Conservation (phyloP, 2,113 vertebrate genomes). For the Malurus elegans region DNA sequence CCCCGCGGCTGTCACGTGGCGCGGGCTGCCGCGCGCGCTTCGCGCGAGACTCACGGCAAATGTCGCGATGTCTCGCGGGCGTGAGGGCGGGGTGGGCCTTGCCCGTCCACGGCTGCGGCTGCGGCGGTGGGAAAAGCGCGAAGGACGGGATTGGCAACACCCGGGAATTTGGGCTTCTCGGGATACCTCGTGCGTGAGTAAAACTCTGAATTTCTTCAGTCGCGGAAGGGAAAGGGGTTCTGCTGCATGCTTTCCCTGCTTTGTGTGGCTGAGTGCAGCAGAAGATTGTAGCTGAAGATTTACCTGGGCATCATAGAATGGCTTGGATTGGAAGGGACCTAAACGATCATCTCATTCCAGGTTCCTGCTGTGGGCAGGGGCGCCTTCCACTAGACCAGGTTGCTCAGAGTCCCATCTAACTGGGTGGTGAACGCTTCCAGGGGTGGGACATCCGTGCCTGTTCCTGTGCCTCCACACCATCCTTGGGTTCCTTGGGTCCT, state of each 20-base stretch:
- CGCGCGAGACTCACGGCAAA: background rate
- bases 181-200: background rate
- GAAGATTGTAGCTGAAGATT: no score
- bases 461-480: background rate
- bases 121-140: background rate
- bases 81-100: background rate
- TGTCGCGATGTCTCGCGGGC: background rate
- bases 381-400: background rate
- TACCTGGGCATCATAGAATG: background rate
- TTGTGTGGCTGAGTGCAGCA: fast-evolving
- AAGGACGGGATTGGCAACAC: fast-evolving
- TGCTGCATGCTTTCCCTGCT: background rate
- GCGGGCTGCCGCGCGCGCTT: background rate
- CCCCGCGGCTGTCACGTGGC: background rate
- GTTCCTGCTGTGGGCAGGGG: fast-evolving
- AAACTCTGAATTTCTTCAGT: fast-evolving
- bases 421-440: fast-evolving
- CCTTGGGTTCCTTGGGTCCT: background rate
- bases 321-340: background rate
- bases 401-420: fast-evolving
- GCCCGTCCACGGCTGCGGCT: background rate
- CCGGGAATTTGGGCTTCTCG: fast-evolving
- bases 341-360: fast-evolving
- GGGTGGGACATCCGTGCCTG: no score
- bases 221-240: no score